Evolutionary conservation across 2,888 invertebrate species (phyloP), one percentile per base, ranked within the genome.

Genomic region (Pheosia gnoma): DNA sequence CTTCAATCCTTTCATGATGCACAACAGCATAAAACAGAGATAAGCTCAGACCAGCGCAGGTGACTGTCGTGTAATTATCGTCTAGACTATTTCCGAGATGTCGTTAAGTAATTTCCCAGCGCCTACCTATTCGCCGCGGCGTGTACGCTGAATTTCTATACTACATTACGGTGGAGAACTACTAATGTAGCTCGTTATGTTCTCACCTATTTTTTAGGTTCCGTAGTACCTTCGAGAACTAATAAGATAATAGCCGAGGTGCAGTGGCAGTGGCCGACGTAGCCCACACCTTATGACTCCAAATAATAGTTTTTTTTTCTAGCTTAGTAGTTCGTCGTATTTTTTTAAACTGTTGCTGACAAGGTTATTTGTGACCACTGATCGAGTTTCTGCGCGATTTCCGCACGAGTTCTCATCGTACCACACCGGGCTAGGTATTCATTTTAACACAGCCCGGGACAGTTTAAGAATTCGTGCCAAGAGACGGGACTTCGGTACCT

Each of bases 391-490:
- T 11, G 36, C 5, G n/a, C 53, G 63, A 72, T 25, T 38, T 25
- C 4, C 3, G 5, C 1, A n/a, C 63, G 68, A 68, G 70, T 64
- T 68, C 4, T 49, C 6, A 13, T 7, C 13, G 58, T 72, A 67
- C 36, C 5, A 25, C 45, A 3, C n/a, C 39, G 41, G 47, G 62
- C 61, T 68, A 67, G 73, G 68, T 72, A 77, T 75, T 75, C 72
- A 75, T 79, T 80, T 78, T 79, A 79, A 78, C 81, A 76, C 81
- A 75, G 73, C 70, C 59, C 58, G 76, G 77, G 77, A 81, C 79
- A 80, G 82, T 86, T 85, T 85, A 88, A 86, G 87, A 84, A 82
- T 78, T 79, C 81, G 86, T 90, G 90, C 90, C 90, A 90, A 89
- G 81, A 88, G 81, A 79, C 80, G 79, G 81, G 84, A 85, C 85